phyloP scores from a whole-genome alignment of 1,140 invertebrate species.

The Latrodectus geometricus region DNA sequence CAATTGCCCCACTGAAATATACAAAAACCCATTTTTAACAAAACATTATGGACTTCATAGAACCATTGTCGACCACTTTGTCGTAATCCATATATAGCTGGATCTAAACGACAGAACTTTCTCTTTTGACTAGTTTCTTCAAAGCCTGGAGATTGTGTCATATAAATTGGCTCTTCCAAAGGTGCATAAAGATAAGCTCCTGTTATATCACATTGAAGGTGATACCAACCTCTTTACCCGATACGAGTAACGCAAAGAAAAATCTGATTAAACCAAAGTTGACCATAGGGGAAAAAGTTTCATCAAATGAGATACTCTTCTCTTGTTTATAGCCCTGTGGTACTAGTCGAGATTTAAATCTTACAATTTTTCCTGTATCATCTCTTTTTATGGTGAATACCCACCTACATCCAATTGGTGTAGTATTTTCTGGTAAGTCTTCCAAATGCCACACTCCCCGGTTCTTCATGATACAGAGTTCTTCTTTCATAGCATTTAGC shows the following conservation, averaged over 20 bases:
- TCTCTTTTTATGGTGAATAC: slow-evolving; percentile 18
- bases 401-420: slow-evolving; percentile 17
- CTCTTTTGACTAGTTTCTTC: not conserved
- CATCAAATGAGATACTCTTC: not conserved
- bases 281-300: slow-evolving; percentile 7
- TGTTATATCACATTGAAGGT: not conserved
- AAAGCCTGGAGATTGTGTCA: slow-evolving; percentile 1
- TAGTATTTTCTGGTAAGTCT: not conserved
- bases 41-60: not conserved
- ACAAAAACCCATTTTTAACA: not conserved
- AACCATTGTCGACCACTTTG: slow-evolving; percentile 1
- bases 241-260: not conserved
- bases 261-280: slow-evolving; percentile 16
- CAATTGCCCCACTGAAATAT: not conserved
- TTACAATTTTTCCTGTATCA: not conserved
- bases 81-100: not conserved
- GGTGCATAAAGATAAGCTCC: not conserved
- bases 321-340: slow-evolving; percentile 12
- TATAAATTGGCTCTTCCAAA: slow-evolving; percentile 2
- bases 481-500: no score
- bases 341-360: slow-evolving; percentile 28
- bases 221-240: not conserved
- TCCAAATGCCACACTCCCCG: not conserved
- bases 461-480: no score
- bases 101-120: not conserved